Percentiles rank a stretch among this genome's conserved stretches.
Conservation (phyloP, 2,888 invertebrate genomes). For the Achlya flavicornis region DNA sequence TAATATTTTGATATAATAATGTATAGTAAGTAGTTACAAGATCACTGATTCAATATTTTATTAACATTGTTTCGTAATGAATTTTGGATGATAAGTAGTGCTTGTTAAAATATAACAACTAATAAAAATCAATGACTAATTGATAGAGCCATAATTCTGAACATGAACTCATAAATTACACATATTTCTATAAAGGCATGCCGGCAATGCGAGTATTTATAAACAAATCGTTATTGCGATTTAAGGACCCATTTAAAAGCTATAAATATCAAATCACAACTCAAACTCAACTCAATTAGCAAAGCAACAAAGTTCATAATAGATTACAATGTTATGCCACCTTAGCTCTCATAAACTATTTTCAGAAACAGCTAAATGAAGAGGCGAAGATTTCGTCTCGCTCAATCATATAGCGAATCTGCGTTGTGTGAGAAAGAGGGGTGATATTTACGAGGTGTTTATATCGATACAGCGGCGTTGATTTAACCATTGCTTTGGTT, state of each 20-base stretch:
- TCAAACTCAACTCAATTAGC: conserved; percentile 37
- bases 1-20: too few species aligned
- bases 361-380: conserved; percentile 76
- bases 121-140: conserved; percentile 47
- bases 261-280: conserved; percentile 61
- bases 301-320: conserved; percentile 48
- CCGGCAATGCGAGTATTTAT: conserved; percentile 65
- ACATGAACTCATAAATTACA: conserved; percentile 59
- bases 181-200: conserved; percentile 59
- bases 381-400: conserved; percentile 54
- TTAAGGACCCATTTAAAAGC: conserved; percentile 82
- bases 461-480: conserved; percentile 80
- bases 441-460: conserved; percentile 79
- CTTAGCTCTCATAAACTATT: conserved; percentile 80
- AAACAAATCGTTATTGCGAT: conserved; percentile 84
- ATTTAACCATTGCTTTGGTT: conserved; percentile 83
- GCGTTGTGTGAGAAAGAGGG: conserved; percentile 50
- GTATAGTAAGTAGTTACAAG: too few species aligned
- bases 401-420: conserved; percentile 33
- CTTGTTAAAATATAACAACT: conserved; percentile 45
- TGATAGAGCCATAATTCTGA: conserved; percentile 38
- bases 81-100: conserved; percentile 19
- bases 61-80: neutral
- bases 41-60: too few species aligned
- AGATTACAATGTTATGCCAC: conserved; percentile 33